Evolutionary conservation across 2,888 invertebrate species (phyloP), one percentile per base, ranked within the genome.

Genomic region (Drosophila lutescens): DNA sequence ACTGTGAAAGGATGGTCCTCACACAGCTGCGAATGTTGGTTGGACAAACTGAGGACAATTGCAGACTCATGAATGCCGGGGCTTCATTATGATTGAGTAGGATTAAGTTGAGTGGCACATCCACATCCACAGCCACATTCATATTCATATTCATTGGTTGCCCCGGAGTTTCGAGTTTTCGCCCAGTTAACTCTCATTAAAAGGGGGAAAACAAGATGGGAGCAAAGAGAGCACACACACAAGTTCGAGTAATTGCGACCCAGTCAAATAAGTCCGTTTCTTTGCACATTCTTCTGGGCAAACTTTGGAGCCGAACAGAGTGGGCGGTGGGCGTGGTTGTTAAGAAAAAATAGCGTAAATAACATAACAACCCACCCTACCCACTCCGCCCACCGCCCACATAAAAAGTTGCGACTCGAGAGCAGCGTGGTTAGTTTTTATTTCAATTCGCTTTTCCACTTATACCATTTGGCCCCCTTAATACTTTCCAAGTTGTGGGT

Each of bases 181-280:
- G 62, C 36, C 68, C 72, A 74, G 59, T 73, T 73, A 61, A 57
- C 57, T 74, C 59, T 62, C 56, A 73, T 56, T 78, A 56, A 57
- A 53, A 50, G 23, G 17, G 17, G 17, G 12, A 32, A 60, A 32
- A 43, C 32, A 32, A 32, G 43, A 13, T 23, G 46, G 26, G 23
- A 4, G 23, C 23, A 26, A 2, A 26, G 5, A 13, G 13, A 8
- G 15, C 47, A 47, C 15, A 47, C 47, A 17, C 47, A 47, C 17
- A 47, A 46, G 26, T 46, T 46, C 30, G 15, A 17, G 30, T 34
- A 34, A 49, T 32, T 49, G 49, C 49, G 32, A 15, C 49, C 15
- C 17, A 32, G 49, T 49, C 32, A 49, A 49, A 49, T 32, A 49
- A 17, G 12, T 1, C 17, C 17, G 8, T 17, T 32, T 32, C 47